A percentile compares a stretch with the other conserved stretches of the same genome.
Evolutionary conservation across 2,888 invertebrate species (phyloP).

Genomic region (Pilophorus perplexus): DNA sequence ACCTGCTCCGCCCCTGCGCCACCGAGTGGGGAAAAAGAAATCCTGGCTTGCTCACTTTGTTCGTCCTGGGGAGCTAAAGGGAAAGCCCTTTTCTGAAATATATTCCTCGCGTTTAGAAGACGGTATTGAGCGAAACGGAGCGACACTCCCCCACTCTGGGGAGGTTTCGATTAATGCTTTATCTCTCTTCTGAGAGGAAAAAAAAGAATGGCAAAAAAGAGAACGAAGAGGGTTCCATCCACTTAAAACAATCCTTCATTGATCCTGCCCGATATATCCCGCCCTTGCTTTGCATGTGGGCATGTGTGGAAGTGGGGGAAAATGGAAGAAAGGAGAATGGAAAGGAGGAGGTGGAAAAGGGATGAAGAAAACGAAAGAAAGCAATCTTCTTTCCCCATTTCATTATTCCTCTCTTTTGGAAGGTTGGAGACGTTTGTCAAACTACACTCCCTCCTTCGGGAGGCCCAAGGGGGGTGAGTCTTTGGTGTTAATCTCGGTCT

Average conservation of each 20-base stretch:
- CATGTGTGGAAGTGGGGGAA: constrained; percentile 18
- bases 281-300: constrained; percentile 37
- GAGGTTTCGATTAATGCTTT: constrained; percentile 40
- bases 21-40: background rate
- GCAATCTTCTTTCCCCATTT: constrained; percentile 41
- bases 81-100: constrained; percentile 26
- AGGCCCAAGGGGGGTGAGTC: background rate
- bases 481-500: constrained; percentile 38
- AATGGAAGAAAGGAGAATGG: background rate
- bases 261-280: constrained; percentile 36
- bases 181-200: constrained; percentile 25
- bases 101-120: constrained; percentile 34
- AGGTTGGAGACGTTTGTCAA: constrained; percentile 39
- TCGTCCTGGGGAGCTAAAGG: no score
- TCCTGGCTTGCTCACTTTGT: no score
- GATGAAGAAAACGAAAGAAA: constrained; percentile 36
- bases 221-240: constrained; percentile 35
- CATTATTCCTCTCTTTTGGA: constrained; percentile 39
- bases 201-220: constrained; percentile 4
- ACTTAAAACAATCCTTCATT: constrained; percentile 38
- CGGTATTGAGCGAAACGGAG: constrained; percentile 32
- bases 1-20: background rate
- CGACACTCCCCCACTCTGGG: constrained; percentile 27
- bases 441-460: constrained; percentile 20
- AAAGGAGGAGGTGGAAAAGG: constrained; percentile 3